Base-by-base conservation (phyloP, 2,797 vertebrate genomes). In the Meriones psammophilus region DNA sequence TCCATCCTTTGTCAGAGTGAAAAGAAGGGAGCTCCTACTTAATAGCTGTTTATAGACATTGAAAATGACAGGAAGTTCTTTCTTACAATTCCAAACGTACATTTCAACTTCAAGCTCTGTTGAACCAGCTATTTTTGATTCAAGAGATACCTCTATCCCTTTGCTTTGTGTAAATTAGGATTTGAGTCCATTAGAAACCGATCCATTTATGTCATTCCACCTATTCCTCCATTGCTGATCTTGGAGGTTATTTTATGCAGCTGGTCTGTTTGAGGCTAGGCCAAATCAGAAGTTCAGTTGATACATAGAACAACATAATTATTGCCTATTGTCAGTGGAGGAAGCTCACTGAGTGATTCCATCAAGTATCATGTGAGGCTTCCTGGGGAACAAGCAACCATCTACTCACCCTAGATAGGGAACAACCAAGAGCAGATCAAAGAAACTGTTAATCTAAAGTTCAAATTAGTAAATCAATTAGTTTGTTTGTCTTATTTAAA, bases 71-170 rank as follows among this genome's bases (percentile, higher is more conserved):
- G 28, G 50, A 78, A 28, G 74, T n/a, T 62, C 10, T 84, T 36
- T 5, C 14, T 36, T 84, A 24, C 15, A 39, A 74, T 88, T 77
- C 71, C 73, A 36, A 92, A 86, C 10, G 20, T 22, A 15, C 64
- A 79, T 85, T 90, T 66, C 81, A 69, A 87, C 50, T 64, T 92
- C 66, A 54, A 94, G 30, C 18, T 79, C 69, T 92, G 39, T 90
- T 42, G 96, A 60, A 74, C 0, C 58, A 54, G 33, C 30, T 50
- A 3, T 69, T 88, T 89, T 22, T 46, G 50, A 71, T 69, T 88
- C 22, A 76, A 22, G 8, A 68, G 17, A 28, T 8, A 26, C 28
- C n/a, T 39, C 8, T 1, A 2, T 18, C 26, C 8, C 8, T 50
- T n/a, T 86, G 64, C 24, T 28, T 22, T 79, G 20, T 26, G n/a